Conservation (phyloP, 2,888 invertebrate genomes). For the Phyllotreta striolata region DNA sequence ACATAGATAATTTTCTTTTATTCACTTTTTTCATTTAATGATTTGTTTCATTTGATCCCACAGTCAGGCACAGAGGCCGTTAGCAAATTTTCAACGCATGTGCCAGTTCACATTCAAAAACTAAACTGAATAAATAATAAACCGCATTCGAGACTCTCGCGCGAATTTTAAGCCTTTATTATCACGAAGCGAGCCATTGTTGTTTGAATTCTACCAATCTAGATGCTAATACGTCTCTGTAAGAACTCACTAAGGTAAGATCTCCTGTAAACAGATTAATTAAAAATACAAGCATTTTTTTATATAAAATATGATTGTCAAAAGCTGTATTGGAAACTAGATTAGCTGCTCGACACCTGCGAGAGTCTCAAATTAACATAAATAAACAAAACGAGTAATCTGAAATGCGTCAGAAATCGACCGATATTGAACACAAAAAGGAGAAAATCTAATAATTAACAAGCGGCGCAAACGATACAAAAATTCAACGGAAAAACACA, state of each 20-base stretch:
- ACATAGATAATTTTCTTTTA: conserved; percentile 57
- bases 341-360: conserved; percentile 34
- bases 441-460: conserved; percentile 40
- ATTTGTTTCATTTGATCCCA: conserved; percentile 64
- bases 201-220: too few relatives aligned
- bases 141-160: neutral
- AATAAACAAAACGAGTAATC: neutral
- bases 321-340: conserved; percentile 8
- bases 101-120: conserved; percentile 60
- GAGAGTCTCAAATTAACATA: conserved; percentile 40
- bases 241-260: too few relatives aligned
- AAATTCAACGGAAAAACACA: conserved; percentile 35
- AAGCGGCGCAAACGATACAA: conserved; percentile 40
- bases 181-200: neutral
- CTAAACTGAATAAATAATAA: conserved; percentile 47
- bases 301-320: too few relatives aligned
- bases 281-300: too few relatives aligned
- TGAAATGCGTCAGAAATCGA: conserved; percentile 14
- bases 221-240: too few relatives aligned
- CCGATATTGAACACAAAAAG: conserved; percentile 44
- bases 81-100: conserved; percentile 54
- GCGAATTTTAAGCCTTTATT: neutral
- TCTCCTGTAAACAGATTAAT: too few relatives aligned
- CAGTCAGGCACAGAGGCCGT: conserved; percentile 61
- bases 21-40: conserved; percentile 46